Conservation (phyloP, 2,113 vertebrate genomes). For the Rhea americana region DNA sequence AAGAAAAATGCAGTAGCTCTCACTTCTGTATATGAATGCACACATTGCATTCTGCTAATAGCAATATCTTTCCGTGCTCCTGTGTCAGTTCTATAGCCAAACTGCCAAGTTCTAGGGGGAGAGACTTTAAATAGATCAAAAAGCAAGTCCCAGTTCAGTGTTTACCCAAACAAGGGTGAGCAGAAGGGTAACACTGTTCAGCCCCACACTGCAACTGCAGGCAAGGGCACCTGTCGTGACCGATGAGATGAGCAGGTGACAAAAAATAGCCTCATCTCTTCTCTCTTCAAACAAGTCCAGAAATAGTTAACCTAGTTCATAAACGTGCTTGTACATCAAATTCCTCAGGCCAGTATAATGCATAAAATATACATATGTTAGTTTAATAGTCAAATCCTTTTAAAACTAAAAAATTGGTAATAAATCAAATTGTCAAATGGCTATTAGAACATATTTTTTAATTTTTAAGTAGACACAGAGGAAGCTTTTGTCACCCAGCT, state of each 20-base stretch:
- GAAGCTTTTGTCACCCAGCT: neutral
- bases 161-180: conserved; percentile 56
- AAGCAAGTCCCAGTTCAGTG: conserved; percentile 10
- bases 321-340: neutral
- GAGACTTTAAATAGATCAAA: conserved; percentile 48
- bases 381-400: neutral
- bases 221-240: conserved; percentile 2
- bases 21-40: neutral
- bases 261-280: neutral
- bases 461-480: neutral
- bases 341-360: neutral
- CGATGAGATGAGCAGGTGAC: conserved; percentile 2
- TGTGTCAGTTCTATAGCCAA: conserved; percentile 27
- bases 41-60: conserved; percentile 3
- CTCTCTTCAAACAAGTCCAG: neutral
- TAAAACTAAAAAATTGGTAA: neutral
- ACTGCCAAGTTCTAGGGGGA: conserved; percentile 34
- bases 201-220: conserved; percentile 2
- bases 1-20: neutral
- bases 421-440: conserved; percentile 1
- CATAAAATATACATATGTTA: neutral
- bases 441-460: neutral
- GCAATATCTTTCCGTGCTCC: conserved; percentile 32
- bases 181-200: conserved; percentile 35
- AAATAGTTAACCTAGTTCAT: conserved; percentile 6